A percentile compares a stretch with the other conserved stretches of the same genome.
These are phyloP conservation scores for Pteruthius melanotis DNA, from an alignment of 2,113 vertebrate genomes.

Conservation along the genomic window DNA sequence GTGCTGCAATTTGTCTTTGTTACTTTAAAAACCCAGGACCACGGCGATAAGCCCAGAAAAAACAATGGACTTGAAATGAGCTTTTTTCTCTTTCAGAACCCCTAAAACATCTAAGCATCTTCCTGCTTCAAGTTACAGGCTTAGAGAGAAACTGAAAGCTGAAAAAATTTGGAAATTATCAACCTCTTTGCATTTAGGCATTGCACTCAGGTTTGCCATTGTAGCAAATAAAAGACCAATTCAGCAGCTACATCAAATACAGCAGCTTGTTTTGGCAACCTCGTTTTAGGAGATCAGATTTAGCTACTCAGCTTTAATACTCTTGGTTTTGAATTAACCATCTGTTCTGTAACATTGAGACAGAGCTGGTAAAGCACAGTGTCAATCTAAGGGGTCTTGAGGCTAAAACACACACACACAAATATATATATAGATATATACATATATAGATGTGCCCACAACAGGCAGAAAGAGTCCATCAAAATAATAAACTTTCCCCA, in stretches of 20 bases:
- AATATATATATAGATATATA: neutral
- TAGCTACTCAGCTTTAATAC: constrained; percentile 45
- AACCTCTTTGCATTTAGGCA: neutral
- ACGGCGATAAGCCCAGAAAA: neutral
- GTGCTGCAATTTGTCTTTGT: neutral
- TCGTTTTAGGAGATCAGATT: constrained; percentile 39
- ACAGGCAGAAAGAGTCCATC: neutral
- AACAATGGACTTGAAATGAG: neutral
- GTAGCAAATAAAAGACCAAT: neutral
- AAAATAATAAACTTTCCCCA: neutral
- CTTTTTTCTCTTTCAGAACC: neutral
- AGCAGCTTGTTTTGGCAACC: constrained; percentile 41
- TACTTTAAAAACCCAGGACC: neutral
- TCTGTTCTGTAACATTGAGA: constrained; percentile 42
- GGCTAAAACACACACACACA: neutral
- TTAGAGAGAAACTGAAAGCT: neutral
- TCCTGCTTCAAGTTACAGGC: neutral
- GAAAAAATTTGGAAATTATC: neutral
- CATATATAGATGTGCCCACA: neutral
- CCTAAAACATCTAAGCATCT: neutral
- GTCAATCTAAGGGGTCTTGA: neutral
- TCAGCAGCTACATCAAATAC: constrained; percentile 1
- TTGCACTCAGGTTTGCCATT: neutral
- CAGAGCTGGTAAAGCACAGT: neutral
- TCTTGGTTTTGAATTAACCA: constrained; percentile 55